Evolutionary conservation across 2,113 vertebrate genomes (phyloP).

Genomic region (Cheilinus undulatus): DNA sequence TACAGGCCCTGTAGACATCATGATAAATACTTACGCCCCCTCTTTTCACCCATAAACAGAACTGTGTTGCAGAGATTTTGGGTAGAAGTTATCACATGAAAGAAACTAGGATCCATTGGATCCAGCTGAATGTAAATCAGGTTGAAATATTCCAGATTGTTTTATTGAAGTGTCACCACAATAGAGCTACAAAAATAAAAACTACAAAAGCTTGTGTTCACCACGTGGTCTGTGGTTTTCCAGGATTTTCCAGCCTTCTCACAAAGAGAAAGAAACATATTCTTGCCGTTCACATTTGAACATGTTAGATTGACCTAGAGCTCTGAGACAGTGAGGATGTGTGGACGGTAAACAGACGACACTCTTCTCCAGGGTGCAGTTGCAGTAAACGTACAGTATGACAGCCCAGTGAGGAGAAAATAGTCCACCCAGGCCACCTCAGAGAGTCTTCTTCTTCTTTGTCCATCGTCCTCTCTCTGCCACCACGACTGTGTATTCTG

Average conservation of each 20-base stretch:
- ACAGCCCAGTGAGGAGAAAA: conserved; percentile 12
- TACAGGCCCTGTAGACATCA: too few species aligned
- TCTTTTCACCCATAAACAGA: neutral
- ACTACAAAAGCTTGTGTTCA: neutral
- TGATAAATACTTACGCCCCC: too few species aligned
- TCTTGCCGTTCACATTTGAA: neutral
- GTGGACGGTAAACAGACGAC: conserved; percentile 27
- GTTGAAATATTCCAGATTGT: neutral
- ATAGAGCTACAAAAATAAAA: neutral
- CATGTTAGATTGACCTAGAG: neutral
- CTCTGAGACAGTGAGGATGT: conserved; percentile 15
- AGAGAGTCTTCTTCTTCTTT: conserved; percentile 21
- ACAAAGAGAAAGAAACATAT: neutral
- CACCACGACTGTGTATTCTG: conserved; percentile 38
- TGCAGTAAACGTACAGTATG: conserved; percentile 7
- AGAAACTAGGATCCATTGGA: too few species aligned
- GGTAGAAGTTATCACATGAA: too few species aligned
- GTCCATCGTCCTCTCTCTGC: conserved; percentile 47
- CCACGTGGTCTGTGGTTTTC: neutral
- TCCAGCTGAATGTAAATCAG: neutral
- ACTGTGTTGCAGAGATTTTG: too few species aligned
- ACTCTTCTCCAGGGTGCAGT: conserved; percentile 1
- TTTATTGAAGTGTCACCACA: neutral
- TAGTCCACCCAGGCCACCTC: conserved; percentile 44
- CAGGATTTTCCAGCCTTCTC: neutral